Evolutionary conservation across 2,797 vertebrate species (phyloP), one percentile per base, ranked within the genome.

Genomic region (Myotis planiceps): DNA sequence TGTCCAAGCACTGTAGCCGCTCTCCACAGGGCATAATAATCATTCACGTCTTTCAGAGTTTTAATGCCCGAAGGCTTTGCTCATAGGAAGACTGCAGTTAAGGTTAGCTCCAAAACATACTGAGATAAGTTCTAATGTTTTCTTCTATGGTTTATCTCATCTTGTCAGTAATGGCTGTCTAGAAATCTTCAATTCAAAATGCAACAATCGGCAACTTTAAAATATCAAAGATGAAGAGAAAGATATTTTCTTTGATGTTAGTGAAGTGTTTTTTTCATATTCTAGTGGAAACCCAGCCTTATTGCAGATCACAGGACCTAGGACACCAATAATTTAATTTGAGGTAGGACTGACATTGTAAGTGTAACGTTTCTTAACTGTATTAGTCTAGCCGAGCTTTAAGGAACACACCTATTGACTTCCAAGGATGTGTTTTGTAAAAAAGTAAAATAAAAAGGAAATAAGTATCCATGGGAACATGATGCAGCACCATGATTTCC

Each of bases 391-490:
- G 95, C 96, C 96, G 79, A 97, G 58, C 81, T 93, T 94, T 96
- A 97, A 98, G 92, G 75, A 98, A 96, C 65, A 23, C 78, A 92
- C 75, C 94, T 97, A 97, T 89, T 39, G 86, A 92, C 96, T 95
- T 97, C 92, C 94, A 97, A 92, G 93, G 45, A 78, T 87, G 94
- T 88, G 55, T 80, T 89, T 75, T 78, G 13, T 34, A 97, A 97
- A 96, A 96, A 96, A 98, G 23, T 25, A 66, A 96, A 96, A 96
- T 75, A 76, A 76, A 92, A 95, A 94, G 55, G 55, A 94, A 96
- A 82, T 79, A 55, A 39, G 66, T 88, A 88, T 96, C 81, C 76
- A 82, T 7, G 92, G 5, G 6, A 88, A 97, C 42, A 65, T 34
- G 92, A 94, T 86, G 81, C 65, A 95, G 79, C 71, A 84, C 32